phyloP scores from a whole-genome alignment of 2,797 vertebrate species.

The Dryobates pubescens region DNA sequence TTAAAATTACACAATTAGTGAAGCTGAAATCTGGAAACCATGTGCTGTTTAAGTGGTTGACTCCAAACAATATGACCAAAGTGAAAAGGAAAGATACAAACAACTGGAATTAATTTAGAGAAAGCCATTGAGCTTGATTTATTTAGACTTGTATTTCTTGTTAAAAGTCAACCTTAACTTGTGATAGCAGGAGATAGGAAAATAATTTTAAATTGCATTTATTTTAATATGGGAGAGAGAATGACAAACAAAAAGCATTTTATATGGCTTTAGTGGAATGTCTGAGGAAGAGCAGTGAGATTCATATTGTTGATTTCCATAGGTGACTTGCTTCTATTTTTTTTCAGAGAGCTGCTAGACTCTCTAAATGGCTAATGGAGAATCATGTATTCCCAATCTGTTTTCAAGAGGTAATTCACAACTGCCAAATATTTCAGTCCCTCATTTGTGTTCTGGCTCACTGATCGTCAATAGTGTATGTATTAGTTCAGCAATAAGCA shows the following conservation, averaged over 20 bases:
- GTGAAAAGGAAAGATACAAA: background rate
- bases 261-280: background rate
- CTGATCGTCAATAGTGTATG: background rate
- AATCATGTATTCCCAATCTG: background rate
- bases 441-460: background rate
- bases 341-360: background rate
- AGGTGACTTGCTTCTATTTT: background rate
- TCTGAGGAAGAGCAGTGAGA: background rate
- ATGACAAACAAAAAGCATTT: background rate
- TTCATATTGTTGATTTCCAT: background rate
- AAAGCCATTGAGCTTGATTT: background rate
- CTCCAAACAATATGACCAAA: rapidly evolving
- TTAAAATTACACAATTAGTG: background rate
- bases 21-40: background rate
- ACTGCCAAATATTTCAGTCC: background rate
- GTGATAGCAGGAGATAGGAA: background rate
- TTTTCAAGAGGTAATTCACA: background rate
- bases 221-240: background rate
- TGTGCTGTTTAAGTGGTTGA: background rate
- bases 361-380: background rate
- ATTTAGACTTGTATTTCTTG: background rate
- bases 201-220: background rate
- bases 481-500: background rate
- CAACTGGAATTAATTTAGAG: background rate
- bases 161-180: background rate